A percentile compares a stretch with the other conserved stretches of the same genome.
These are phyloP conservation scores for Cichlasoma orientale DNA, from an alignment of 2,797 vertebrate genomes.

Conservation along the genomic window DNA sequence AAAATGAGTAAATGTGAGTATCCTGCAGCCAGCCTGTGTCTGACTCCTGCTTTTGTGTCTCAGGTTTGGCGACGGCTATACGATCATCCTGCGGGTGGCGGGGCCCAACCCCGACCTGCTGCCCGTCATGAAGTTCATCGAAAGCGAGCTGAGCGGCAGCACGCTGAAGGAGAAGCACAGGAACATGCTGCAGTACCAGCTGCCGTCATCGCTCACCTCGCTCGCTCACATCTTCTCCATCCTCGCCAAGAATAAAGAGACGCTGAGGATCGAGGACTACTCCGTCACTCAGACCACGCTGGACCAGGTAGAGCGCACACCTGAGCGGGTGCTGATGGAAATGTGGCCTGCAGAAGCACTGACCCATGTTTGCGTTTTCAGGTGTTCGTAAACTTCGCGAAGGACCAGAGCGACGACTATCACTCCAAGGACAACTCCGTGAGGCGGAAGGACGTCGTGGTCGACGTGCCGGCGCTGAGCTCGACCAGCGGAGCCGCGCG, in stretches of 20 bases:
- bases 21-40: neutral
- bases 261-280: slow-evolving; percentile 94
- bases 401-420: slow-evolving; percentile 97
- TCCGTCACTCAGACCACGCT: slow-evolving; percentile 97
- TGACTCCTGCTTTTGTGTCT: fast-evolving
- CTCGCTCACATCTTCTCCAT: slow-evolving; percentile 94
- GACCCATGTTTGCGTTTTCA: slow-evolving; percentile 53
- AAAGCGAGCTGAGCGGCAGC: slow-evolving; percentile 90
- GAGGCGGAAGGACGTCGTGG: slow-evolving; percentile 85
- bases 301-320: slow-evolving; percentile 86
- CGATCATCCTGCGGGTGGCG: slow-evolving; percentile 92
- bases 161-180: slow-evolving; percentile 93
- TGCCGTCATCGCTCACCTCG: slow-evolving; percentile 89
- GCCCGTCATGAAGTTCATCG: slow-evolving; percentile 94
- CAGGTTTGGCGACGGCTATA: slow-evolving; percentile 98
- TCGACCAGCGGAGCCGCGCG: slow-evolving; percentile 47
- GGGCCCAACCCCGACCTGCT: slow-evolving; percentile 89
- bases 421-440: slow-evolving; percentile 89
- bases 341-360: neutral
- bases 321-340: neutral
- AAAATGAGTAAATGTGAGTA: neutral
- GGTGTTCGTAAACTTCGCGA: slow-evolving; percentile 99
- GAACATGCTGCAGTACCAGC: slow-evolving; percentile 97
- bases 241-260: slow-evolving; percentile 91
- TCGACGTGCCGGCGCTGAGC: slow-evolving; percentile 81